Conservation (phyloP, 2,797 vertebrate species). For the Triplophysa yarkandensis region DNA sequence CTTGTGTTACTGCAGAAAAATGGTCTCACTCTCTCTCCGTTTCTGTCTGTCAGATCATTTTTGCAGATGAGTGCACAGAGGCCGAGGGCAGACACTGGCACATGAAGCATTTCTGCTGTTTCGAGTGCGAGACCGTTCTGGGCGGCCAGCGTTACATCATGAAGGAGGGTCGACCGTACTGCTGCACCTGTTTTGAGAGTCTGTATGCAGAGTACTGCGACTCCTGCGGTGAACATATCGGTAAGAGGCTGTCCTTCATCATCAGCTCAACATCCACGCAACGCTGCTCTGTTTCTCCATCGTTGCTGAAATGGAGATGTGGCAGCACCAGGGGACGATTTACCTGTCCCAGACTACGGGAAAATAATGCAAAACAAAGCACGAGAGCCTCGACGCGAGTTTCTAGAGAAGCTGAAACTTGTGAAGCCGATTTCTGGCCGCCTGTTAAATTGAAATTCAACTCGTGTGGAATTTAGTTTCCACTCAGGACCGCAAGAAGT, state of each 20-base stretch:
- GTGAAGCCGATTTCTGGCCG: slow-evolving; percentile 66
- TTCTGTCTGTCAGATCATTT: slow-evolving; percentile 85
- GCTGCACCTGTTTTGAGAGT: slow-evolving; percentile 96
- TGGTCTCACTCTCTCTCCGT: slow-evolving; percentile 11
- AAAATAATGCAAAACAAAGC: slow-evolving; percentile 7
- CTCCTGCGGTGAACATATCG: slow-evolving; percentile 96
- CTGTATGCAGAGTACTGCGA: slow-evolving; percentile 97
- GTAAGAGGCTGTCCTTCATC: slow-evolving; percentile 71
- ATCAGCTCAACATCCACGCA: background rate
- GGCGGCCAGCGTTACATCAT: slow-evolving; percentile 99
- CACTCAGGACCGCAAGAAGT: slow-evolving; percentile 66
- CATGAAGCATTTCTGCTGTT: slow-evolving; percentile 99
- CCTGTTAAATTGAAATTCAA: slow-evolving; percentile 61
- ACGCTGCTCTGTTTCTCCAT: background rate
- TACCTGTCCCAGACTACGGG: slow-evolving; percentile 46
- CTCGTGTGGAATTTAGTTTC: slow-evolving; percentile 69
- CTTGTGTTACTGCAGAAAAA: slow-evolving; percentile 30
- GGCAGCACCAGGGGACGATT: slow-evolving; percentile 30
- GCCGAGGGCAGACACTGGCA: slow-evolving; percentile 98
- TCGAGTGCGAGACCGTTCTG: slow-evolving; percentile 93
- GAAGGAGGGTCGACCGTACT: slow-evolving; percentile 97
- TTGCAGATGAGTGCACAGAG: slow-evolving; percentile 96
- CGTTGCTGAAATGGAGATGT: slow-evolving; percentile 5
- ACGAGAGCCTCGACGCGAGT: slow-evolving; percentile 1
- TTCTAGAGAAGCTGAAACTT: slow-evolving; percentile 6